phyloP scores from a whole-genome alignment of 1,140 invertebrate species.

The Drosophila pseudoananassae region DNA sequence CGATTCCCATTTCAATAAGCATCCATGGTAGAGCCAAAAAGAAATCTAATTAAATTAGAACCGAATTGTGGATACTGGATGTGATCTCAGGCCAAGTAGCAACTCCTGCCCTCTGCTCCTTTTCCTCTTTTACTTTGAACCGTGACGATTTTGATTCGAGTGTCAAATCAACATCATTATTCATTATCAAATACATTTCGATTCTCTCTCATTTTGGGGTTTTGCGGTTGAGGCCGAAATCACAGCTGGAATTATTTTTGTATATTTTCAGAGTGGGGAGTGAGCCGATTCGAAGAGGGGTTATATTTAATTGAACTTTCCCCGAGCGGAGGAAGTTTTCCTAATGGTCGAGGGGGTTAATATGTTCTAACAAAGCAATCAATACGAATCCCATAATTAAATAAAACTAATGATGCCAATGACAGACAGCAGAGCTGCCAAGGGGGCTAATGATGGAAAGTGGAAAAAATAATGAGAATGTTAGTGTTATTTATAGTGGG shows the following conservation, averaged over 20 bases:
- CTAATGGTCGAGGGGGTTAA: conserved; percentile 55
- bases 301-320: conserved; percentile 76
- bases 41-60: conserved; percentile 78
- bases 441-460: conserved; percentile 60
- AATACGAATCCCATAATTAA: conserved; percentile 80
- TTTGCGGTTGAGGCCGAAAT: conserved; percentile 65
- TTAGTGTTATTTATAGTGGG: conserved; percentile 27
- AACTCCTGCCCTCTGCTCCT: conserved; percentile 12
- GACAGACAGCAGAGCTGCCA: conserved; percentile 54
- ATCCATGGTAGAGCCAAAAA: conserved; percentile 21
- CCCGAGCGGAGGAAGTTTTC: conserved; percentile 34
- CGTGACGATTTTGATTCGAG: conserved; percentile 73
- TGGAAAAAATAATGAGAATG: conserved; percentile 26
- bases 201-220: conserved; percentile 37
- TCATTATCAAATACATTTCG: conserved; percentile 81
- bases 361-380: conserved; percentile 81
- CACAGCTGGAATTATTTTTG: conserved; percentile 60
- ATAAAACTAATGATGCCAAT: conserved; percentile 83
- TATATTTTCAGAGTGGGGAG: conserved; percentile 10
- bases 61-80: conserved; percentile 34
- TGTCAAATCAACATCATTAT: conserved; percentile 82
- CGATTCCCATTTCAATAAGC: conserved; percentile 28
- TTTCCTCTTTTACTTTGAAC: conserved; percentile 21
- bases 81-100: conserved; percentile 56
- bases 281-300: conserved; percentile 16